Base-by-base conservation (phyloP, 2,888 invertebrate genomes). In the Falcaria lacertinaria region DNA sequence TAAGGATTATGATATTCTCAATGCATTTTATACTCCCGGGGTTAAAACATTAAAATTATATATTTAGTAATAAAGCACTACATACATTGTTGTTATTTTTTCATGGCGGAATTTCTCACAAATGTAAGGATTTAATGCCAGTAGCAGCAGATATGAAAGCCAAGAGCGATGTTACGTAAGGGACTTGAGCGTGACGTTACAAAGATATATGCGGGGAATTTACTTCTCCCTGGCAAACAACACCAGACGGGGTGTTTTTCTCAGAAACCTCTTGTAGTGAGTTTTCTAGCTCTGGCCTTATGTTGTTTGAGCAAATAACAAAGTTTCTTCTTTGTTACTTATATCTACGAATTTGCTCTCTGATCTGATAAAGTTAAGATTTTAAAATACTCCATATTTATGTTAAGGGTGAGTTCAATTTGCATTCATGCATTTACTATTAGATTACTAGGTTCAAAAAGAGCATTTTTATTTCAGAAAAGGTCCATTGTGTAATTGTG, bases 401-500 rank as follows among this genome's bases (percentile, higher is more conserved):
- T n/a, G n/a, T n/a, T n/a, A n/a, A n/a, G n/a, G n/a, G n/a, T n/a
- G n/a, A n/a, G n/a, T n/a, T n/a, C n/a, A n/a, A n/a, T n/a, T n/a
- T n/a, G n/a, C n/a, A n/a, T n/a, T n/a, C n/a, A n/a, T n/a, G n/a
- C n/a, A n/a, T n/a, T n/a, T n/a, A n/a, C n/a, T n/a, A n/a, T n/a
- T n/a, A n/a, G n/a, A n/a, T n/a, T n/a, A n/a, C n/a, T n/a, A n/a
- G n/a, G n/a, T n/a, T n/a, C n/a, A n/a, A n/a, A n/a, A n/a, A n/a
- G n/a, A n/a, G n/a, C n/a, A n/a, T n/a, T n/a, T n/a, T n/a, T 19
- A 6, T 6, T 19, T 6, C 6, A 19, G 19, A 22, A 28, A 28
- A 28, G 28, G n/a, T 32, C 19, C 14, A 4, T 8, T 25, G 47
- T 52, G 52, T 45, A 51, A 50, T 57, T 48, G 44, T 41, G 33